Conservation (phyloP, 2,113 vertebrate species). For the Hyla sarda region DNA sequence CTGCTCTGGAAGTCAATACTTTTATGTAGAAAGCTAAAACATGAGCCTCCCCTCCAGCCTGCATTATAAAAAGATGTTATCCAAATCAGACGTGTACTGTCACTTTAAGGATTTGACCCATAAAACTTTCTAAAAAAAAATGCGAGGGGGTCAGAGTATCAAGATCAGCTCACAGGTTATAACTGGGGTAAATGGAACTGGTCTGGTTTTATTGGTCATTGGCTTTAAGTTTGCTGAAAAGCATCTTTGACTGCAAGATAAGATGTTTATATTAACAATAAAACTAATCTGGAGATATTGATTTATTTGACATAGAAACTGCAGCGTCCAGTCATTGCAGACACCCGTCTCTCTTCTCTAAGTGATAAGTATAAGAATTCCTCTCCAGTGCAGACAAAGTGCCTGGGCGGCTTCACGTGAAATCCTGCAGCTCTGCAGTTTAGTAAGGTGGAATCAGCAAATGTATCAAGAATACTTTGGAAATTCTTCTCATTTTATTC, state of each 20-base stretch:
- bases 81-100: background rate
- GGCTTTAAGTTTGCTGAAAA: background rate
- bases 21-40: too few relatives aligned
- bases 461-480: too few relatives aligned
- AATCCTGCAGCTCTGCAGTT: background rate
- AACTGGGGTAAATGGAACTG: background rate
- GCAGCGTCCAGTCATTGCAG: background rate
- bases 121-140: background rate
- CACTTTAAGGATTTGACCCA: background rate
- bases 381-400: background rate
- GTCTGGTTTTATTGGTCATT: background rate
- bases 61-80: background rate
- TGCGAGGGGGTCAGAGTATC: background rate
- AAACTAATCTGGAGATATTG: constrained; percentile 7
- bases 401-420: background rate
- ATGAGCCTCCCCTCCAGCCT: too few relatives aligned
- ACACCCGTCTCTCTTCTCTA: background rate
- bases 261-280: background rate
- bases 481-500: too few relatives aligned
- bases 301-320: background rate
- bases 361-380: background rate
- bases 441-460: background rate
- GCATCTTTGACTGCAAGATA: constrained; percentile 2
- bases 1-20: background rate
- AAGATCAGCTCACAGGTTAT: background rate